Evolutionary conservation across 2,888 invertebrate species (phyloP).

Genomic region (Lymantria monacha): DNA sequence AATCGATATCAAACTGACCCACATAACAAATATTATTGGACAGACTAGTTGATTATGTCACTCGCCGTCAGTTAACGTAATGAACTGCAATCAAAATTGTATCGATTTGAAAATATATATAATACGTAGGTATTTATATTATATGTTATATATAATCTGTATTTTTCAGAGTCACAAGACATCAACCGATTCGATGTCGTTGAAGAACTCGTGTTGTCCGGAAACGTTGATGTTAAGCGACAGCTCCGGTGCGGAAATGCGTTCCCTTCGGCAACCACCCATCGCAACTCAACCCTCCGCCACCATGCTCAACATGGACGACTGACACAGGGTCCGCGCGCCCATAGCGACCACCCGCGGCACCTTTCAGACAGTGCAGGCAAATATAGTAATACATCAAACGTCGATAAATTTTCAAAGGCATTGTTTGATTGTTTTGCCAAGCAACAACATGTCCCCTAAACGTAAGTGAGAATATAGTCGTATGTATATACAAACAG

Average conservation of each 20-base stretch:
- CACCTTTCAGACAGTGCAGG: neutral
- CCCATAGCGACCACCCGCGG: neutral
- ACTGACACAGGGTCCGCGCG: constrained; percentile 32
- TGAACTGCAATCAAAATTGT: no score
- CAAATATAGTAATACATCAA: neutral
- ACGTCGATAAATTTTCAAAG: neutral
- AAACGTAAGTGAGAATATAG: no score
- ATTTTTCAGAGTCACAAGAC: constrained; percentile 62
- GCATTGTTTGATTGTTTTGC: neutral
- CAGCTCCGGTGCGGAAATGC: constrained; percentile 63
- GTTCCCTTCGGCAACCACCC: constrained; percentile 48
- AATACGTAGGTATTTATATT: no score
- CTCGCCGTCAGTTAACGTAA: no score
- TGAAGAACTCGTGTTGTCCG: constrained; percentile 72
- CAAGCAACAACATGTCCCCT: no score
- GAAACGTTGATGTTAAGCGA: constrained; percentile 66
- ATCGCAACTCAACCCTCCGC: constrained; percentile 18
- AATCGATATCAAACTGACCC: no score
- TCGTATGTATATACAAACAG: no score
- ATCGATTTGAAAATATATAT: no score
- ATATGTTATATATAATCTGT: neutral
- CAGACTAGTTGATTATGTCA: no score
- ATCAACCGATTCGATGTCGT: constrained; percentile 68
- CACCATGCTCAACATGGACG: constrained; percentile 30
- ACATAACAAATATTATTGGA: no score